These are phyloP conservation scores for Gasterosteus nipponicus DNA, from an alignment of 2,113 vertebrate genomes.

Conservation along the genomic window DNA sequence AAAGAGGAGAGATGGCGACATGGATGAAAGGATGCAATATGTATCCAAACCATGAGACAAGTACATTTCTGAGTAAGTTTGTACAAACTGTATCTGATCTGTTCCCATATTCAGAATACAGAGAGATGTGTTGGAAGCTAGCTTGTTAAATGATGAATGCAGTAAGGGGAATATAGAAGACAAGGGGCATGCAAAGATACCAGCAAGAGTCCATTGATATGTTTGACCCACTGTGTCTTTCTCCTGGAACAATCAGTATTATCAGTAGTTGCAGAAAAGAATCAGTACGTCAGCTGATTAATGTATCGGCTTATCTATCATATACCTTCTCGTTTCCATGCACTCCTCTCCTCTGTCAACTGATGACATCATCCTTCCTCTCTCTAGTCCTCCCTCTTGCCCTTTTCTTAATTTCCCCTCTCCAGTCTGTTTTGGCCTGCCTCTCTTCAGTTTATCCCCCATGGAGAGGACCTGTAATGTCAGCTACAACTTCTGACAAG, in stretches of 20 bases:
- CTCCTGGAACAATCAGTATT: conserved; percentile 11
- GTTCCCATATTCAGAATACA: neutral
- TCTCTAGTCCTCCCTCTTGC: neutral
- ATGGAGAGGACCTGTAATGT: conserved; percentile 31
- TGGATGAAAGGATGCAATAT: neutral
- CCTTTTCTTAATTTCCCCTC: neutral
- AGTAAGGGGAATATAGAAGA: neutral
- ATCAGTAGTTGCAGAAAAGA: conserved; percentile 9
- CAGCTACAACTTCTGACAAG: conserved; percentile 36
- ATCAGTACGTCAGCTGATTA: conserved; percentile 25
- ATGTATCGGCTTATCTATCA: neutral
- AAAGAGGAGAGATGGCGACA: neutral
- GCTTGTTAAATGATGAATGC: conserved; percentile 21
- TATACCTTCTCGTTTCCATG: conserved; percentile 13
- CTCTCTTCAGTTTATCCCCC: conserved; percentile 16
- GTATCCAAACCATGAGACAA: neutral
- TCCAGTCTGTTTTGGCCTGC: neutral
- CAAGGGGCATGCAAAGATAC: neutral
- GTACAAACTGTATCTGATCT: neutral
- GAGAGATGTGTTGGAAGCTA: neutral
- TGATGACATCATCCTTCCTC: neutral
- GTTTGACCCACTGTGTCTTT: conserved; percentile 14
- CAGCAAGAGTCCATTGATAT: conserved; percentile 18
- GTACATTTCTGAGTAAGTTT: neutral
- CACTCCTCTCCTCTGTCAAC: conserved; percentile 11